phyloP scores from a whole-genome alignment of 2,113 vertebrate genomes.

The Collichthys lucidus region DNA sequence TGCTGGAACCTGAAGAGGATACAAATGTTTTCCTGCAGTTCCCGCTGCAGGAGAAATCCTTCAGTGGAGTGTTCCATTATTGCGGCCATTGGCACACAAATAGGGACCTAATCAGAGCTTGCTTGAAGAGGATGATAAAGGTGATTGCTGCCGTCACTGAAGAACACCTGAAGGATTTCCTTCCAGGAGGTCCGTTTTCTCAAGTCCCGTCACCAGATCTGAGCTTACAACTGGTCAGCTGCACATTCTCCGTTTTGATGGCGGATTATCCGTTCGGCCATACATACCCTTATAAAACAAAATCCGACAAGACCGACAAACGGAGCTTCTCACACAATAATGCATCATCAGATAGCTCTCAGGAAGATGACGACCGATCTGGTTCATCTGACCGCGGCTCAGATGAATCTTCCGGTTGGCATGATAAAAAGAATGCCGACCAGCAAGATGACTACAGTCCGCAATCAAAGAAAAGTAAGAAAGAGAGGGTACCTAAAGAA shows the following conservation, averaged over 20 bases:
- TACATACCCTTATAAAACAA: slow-evolving; percentile 23
- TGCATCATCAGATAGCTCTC: slow-evolving; percentile 40
- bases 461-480: not conserved
- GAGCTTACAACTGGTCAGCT: slow-evolving; percentile 63
- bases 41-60: slow-evolving; percentile 80
- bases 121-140: slow-evolving; percentile 79
- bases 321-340: not conserved
- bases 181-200: slow-evolving; percentile 80
- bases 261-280: slow-evolving; percentile 77
- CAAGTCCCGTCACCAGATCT: slow-evolving; percentile 64
- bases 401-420: not conserved
- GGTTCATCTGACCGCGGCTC: slow-evolving; percentile 19
- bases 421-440: not conserved
- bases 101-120: slow-evolving; percentile 76
- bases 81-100: slow-evolving; percentile 79
- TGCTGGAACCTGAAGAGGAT: slow-evolving; percentile 77
- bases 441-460: not conserved
- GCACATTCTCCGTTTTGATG: slow-evolving; percentile 81
- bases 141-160: slow-evolving; percentile 76
- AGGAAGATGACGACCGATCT: slow-evolving; percentile 15
- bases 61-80: slow-evolving; percentile 77
- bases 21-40: slow-evolving; percentile 80
- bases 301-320: slow-evolving; percentile 34
- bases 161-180: slow-evolving; percentile 79
- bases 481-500: not conserved